Evolutionary conservation across 2,888 invertebrate genomes (phyloP).

Genomic region (Hypomecis punctinalis): DNA sequence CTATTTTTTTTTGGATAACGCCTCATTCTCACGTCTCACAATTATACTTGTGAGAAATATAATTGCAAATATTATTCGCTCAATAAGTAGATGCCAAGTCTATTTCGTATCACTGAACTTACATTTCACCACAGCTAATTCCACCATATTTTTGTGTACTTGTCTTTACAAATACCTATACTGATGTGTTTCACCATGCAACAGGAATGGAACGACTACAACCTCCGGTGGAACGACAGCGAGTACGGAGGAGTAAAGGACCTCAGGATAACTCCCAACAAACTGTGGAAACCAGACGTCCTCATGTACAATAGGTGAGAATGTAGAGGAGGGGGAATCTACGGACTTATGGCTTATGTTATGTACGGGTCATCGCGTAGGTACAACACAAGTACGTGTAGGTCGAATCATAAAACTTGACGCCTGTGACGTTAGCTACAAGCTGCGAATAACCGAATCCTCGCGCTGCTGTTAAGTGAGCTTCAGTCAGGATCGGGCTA

Average conservation of each 20-base stretch:
- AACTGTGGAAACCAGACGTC: conserved; percentile 99
- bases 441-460: no score
- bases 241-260: conserved; percentile 98
- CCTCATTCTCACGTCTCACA: no score
- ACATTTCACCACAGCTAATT: neutral
- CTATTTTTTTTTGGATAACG: no score
- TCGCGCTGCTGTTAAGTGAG: no score
- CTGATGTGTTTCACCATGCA: conserved; percentile 57
- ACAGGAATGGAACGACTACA: conserved; percentile 99
- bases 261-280: conserved; percentile 96
- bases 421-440: no score
- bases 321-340: conserved; percentile 40
- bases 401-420: no score
- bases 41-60: no score
- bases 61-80: no score
- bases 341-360: neutral
- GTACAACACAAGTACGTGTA: no score
- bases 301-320: conserved; percentile 99
- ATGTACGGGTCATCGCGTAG: no score
- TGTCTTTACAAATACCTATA: neutral
- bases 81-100: neutral
- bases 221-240: conserved; percentile 97
- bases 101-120: conserved; percentile 19
- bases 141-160: neutral
- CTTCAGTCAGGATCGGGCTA: no score